Evolutionary conservation across 2,797 vertebrate species (phyloP).

Genomic region (Pipistrellus pygmaeus): DNA sequence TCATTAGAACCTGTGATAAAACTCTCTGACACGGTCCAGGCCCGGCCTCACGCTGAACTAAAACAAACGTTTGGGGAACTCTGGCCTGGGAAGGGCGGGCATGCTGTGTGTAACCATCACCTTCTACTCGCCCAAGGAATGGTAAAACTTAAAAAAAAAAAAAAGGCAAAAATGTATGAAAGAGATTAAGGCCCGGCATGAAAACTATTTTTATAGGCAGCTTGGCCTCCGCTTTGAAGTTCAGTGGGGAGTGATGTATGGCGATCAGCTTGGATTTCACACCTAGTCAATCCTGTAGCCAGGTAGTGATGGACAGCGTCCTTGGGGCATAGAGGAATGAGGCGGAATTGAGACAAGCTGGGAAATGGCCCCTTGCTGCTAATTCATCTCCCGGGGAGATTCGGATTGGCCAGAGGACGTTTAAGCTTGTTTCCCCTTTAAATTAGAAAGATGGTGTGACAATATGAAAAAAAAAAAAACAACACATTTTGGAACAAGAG

Average conservation of each 20-base stretch:
- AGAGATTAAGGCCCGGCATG: slow-evolving; percentile 82
- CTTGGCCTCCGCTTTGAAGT: slow-evolving; percentile 82
- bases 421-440: background rate
- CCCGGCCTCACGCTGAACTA: background rate
- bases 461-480: slow-evolving; percentile 21
- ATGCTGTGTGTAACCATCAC: background rate
- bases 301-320: slow-evolving; percentile 74
- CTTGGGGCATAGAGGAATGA: slow-evolving; percentile 74
- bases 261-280: slow-evolving; percentile 79
- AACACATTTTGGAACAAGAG: background rate
- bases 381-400: slow-evolving; percentile 30
- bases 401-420: background rate
- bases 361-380: slow-evolving; percentile 48
- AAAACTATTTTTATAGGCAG: slow-evolving; percentile 83
- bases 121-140: slow-evolving; percentile 36
- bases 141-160: slow-evolving; percentile 58
- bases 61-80: background rate
- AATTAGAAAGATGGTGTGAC: slow-evolving; percentile 49
- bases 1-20: background rate
- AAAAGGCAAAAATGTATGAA: slow-evolving; percentile 75
- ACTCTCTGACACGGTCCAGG: background rate
- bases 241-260: slow-evolving; percentile 71
- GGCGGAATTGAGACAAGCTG: slow-evolving; percentile 79
- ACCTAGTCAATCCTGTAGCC: slow-evolving; percentile 81
- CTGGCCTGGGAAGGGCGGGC: background rate